A percentile compares a stretch with the other conserved stretches of the same genome.
These are phyloP conservation scores for Pemphigus obesinymphae DNA, from an alignment of 1,140 invertebrate genomes.

Conservation along the genomic window DNA sequence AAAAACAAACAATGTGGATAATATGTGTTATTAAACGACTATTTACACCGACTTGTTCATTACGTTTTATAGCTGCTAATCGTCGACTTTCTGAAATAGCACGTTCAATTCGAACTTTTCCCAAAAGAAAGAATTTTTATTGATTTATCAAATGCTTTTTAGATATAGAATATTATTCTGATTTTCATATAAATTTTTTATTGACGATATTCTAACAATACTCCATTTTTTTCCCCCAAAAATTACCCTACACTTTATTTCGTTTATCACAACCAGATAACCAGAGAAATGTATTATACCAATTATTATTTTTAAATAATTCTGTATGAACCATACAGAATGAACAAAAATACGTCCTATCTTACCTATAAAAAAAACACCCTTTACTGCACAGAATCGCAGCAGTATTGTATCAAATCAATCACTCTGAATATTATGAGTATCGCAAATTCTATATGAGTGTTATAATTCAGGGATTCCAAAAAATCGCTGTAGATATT, in stretches of 20 bases:
- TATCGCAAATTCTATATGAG: no score
- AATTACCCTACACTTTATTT: constrained; percentile 25
- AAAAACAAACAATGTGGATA: constrained; percentile 47
- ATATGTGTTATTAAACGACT: constrained; percentile 40
- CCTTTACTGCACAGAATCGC: no score
- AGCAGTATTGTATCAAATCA: no score
- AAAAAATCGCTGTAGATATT: no score
- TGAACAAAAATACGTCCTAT: no score
- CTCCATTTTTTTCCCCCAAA: constrained; percentile 35
- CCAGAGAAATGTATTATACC: constrained; percentile 20
- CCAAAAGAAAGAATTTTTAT: neutral
- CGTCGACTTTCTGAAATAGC: neutral
- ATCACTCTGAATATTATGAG: no score
- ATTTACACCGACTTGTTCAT: constrained; percentile 39
- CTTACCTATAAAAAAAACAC: no score
- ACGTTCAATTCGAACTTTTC: neutral
- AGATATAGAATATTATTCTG: neutral
- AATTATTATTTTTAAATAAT: no score
- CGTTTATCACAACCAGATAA: neutral
- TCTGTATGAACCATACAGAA: no score
- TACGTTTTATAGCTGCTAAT: constrained; percentile 1
- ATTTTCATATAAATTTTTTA: constrained; percentile 18
- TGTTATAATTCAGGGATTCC: no score
- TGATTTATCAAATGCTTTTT: constrained; percentile 11
- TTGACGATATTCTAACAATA: constrained; percentile 5